Base-by-base conservation (phyloP, 2,888 invertebrate genomes). In the Drosophila percnosoma region DNA sequence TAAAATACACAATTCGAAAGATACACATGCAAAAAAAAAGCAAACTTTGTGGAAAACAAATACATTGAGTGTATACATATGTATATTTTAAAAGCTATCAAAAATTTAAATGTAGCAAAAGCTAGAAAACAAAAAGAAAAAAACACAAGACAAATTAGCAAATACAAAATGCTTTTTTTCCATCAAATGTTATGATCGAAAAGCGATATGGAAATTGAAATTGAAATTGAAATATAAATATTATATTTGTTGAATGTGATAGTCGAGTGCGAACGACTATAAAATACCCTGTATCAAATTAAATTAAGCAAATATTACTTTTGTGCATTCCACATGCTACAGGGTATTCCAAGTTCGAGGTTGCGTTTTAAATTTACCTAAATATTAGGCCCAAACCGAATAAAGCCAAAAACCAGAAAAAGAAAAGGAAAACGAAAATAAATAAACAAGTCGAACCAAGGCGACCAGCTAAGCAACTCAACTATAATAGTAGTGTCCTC, bases 181-280 rank as follows among this genome's bases (percentile, higher is more conserved):
- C 27, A 62, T 31, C 27, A 62, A 54, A 21, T 53, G 59, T 55
- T 68, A 52, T 21, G 63, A 60, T n/a, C 10, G 34, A 29, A 69
- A 58, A 59, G 21, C 33, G 21, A 33, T 33, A 2, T 33, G 33
- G 10, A 31, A 53, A 62, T 29, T 24, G 7, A 45, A 45, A 62
- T 29, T n/a, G 8, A 45, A 45, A 45, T 45, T 24, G 24, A 45
- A 8, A 45, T 45, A 40, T 24, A 61, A 33, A 52, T 52, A 42
- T 27, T 45, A 24, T 53, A 38, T 54, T 54, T 40, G 6, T 38
- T 49, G 24, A 65, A 69, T 75, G 67, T 77, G 63, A 83, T 78
- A 60, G 75, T 83, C 82, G 74, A 73, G 51, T 62, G 53, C 38
- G 60, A 65, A 61, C 79, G 80, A 77, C 77, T 79, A 80, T 77